Conservation (phyloP, 1,140 invertebrate species). For the Trachelipus rathkii region DNA sequence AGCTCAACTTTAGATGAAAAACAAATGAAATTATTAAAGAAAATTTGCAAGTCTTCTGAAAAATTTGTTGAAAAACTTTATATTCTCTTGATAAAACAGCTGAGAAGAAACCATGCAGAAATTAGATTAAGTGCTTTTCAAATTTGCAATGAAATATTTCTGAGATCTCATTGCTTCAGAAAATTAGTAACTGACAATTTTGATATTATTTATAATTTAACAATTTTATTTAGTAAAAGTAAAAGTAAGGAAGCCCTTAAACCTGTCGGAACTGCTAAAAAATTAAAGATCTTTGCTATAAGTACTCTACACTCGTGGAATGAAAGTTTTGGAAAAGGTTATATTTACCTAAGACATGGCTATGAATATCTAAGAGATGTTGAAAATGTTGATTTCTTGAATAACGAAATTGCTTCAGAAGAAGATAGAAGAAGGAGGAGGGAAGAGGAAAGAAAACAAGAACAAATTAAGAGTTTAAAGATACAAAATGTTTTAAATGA, state of each 20-base stretch:
- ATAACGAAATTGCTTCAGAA: slow-evolving; percentile 32
- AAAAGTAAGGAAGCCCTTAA: slow-evolving; percentile 32
- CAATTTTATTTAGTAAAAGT: slow-evolving; percentile 28
- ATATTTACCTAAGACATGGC: slow-evolving; percentile 29
- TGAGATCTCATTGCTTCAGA: slow-evolving; percentile 40
- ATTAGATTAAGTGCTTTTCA: slow-evolving; percentile 40
- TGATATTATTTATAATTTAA: not conserved
- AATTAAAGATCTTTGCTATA: slow-evolving; percentile 35
- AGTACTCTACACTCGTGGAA: slow-evolving; percentile 38
- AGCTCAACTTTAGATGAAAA: slow-evolving; percentile 42
- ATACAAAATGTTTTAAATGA: slow-evolving; percentile 33
- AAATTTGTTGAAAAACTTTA: slow-evolving; percentile 35
- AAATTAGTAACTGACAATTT: slow-evolving; percentile 36
- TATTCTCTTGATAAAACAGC: slow-evolving; percentile 35
- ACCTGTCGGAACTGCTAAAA: slow-evolving; percentile 29
- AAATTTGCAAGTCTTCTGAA: slow-evolving; percentile 39
- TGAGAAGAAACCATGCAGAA: slow-evolving; percentile 41
- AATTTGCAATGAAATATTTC: slow-evolving; percentile 41
- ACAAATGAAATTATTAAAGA: slow-evolving; percentile 38
- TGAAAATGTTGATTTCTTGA: slow-evolving; percentile 40
- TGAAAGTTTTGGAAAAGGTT: slow-evolving; percentile 32
- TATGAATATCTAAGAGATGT: slow-evolving; percentile 36
- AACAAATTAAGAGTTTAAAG: slow-evolving; percentile 35
- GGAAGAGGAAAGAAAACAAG: slow-evolving; percentile 31
- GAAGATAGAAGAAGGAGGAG: slow-evolving; percentile 33